phyloP scores from a whole-genome alignment of 2,888 invertebrate genomes.

The Metopia argyrocephala region DNA sequence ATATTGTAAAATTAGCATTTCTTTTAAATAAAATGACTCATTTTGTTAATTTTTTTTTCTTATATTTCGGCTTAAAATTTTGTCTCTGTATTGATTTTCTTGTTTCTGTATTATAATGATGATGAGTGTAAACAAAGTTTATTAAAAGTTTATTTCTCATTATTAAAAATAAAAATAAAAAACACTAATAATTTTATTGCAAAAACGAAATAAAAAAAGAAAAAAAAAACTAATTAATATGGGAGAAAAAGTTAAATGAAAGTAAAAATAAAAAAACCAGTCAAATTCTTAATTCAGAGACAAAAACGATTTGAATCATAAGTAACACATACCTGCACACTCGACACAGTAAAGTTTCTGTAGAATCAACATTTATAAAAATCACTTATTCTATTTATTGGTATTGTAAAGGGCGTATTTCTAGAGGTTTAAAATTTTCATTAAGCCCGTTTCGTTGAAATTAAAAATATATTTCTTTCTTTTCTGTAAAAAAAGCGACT shows the following conservation, averaged over 20 bases:
- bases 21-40: conserved; percentile 41
- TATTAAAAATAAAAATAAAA: background rate
- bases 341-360: too few species aligned
- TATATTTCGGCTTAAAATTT: background rate
- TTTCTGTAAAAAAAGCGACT: too few species aligned
- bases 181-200: conserved; percentile 18
- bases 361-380: too few species aligned
- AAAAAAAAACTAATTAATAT: background rate
- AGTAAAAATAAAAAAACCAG: background rate
- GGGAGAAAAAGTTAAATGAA: background rate
- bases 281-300: background rate
- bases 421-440: too few species aligned
- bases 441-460: too few species aligned
- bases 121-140: conserved; percentile 42
- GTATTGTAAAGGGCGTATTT: too few species aligned
- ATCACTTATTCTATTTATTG: too few species aligned
- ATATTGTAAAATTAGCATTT: conserved; percentile 16
- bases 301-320: background rate
- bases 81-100: conserved; percentile 8
- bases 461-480: too few species aligned
- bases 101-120: conserved; percentile 28
- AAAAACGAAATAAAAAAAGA: conserved; percentile 27
- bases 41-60: conserved; percentile 16
- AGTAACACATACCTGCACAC: too few species aligned
- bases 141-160: background rate